Base-by-base conservation (phyloP, 2,797 vertebrate genomes). In the Psittacula derbiana region DNA sequence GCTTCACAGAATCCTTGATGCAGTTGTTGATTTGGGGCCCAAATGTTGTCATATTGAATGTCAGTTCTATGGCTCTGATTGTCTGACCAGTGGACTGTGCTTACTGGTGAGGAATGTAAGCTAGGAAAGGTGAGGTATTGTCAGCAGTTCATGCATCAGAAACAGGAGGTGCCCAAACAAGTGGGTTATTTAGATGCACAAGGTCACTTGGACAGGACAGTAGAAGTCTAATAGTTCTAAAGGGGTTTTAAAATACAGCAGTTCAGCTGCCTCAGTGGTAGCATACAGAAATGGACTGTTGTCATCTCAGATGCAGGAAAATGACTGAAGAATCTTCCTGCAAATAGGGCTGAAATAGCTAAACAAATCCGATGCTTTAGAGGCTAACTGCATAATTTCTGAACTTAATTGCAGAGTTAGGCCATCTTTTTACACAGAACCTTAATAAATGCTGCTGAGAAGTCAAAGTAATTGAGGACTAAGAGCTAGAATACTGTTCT, bases 141-240 rank as follows among this genome's bases (percentile, higher is more conserved):
- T n/a, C 60, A 50, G 50, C 11, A 40, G 1, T 58, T 86, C 18
- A 5, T 1, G 2, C 3, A 0, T 55, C 55, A 49, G 57, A 52
- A 85, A 10, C 16, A 38, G 50, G 49, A 72, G 31, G 14, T 41
- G 12, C 30, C 50, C 38, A 18, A 50, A 17, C 5, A 10, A 31
- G 41, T n/a, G 28, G 21, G 7, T 69, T 61, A 11, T 19, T 40
- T 53, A 31, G 18, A 16, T 47, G 36, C 21, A 23, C 10, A 3
- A 18, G 8, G 30, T 61, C 27, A 31, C 38, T 69, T 73, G 80
- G 38, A 11, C 30, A 81, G 58, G 41, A 18, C 20, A 27, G 2
- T 2, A 30, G 64, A 64, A 76, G 19, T 46, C 33, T 19, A 5
- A 53, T 16, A 50, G 8, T 6, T 86, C n/a, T 46, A 41, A 23